phyloP scores from a whole-genome alignment of 1,140 invertebrate species.

The Stegodyphus mimosarum region DNA sequence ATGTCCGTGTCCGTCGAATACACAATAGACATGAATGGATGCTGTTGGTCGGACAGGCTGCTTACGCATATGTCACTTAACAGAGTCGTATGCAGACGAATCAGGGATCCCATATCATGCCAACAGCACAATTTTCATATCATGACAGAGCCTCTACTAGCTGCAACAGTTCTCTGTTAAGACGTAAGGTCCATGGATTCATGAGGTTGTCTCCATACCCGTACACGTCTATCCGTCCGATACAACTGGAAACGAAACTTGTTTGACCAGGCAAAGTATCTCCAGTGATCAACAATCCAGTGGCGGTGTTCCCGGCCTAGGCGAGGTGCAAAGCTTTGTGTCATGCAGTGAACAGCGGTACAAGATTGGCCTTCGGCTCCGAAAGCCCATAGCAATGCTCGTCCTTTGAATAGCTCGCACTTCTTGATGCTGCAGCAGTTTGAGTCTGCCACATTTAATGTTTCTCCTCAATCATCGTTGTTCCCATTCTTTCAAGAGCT shows the following conservation, averaged over 20 bases:
- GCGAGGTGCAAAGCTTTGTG: neutral
- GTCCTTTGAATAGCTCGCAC: neutral
- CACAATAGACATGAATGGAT: neutral
- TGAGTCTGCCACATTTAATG: neutral
- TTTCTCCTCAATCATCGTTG: neutral
- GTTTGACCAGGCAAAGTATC: neutral
- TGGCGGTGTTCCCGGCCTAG: neutral
- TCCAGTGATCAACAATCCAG: neutral
- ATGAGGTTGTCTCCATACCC: neutral
- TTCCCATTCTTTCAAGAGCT: neutral
- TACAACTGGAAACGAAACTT: neutral
- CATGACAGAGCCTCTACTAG: neutral
- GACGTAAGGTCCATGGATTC: neutral
- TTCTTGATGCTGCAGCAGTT: neutral
- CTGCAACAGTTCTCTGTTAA: neutral
- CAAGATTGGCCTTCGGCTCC: neutral
- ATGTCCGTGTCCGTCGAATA: neutral
- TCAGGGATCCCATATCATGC: neutral
- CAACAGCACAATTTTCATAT: neutral
- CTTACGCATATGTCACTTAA: neutral
- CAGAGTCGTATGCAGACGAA: neutral
- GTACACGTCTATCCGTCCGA: neutral
- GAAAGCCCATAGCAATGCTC: neutral
- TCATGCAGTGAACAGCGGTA: neutral
- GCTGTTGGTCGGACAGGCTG: neutral